A percentile compares a stretch with the other conserved stretches of the same genome.
These are phyloP conservation scores for Hemibagrus guttatus DNA, from an alignment of 2,797 vertebrate genomes.

Conservation along the genomic window DNA sequence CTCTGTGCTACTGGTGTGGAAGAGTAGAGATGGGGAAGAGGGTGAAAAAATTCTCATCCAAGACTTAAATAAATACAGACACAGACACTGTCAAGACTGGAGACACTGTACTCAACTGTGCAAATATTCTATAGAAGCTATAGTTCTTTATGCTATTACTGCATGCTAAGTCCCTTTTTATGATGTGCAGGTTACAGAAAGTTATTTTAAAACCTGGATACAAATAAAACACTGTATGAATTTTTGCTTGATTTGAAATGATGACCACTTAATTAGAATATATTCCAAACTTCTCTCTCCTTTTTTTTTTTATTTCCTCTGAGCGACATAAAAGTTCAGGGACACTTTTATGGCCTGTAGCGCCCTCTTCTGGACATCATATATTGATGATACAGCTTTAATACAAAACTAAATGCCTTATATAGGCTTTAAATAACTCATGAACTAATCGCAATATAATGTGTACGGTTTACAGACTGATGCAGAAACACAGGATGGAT, in stretches of 20 bases:
- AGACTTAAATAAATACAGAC: constrained; percentile 74
- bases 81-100: constrained; percentile 55
- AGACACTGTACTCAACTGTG: constrained; percentile 34
- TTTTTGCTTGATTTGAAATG: constrained; percentile 9
- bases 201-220: neutral
- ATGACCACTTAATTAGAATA: constrained; percentile 21
- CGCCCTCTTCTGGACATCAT: constrained; percentile 45
- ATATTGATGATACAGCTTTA: constrained; percentile 31
- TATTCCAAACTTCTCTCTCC: constrained; percentile 12
- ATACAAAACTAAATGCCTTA: constrained; percentile 46
- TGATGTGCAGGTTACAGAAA: neutral
- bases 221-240: neutral
- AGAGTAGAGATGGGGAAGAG: constrained; percentile 29
- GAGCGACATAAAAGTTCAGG: constrained; percentile 2
- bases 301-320: constrained; percentile 45
- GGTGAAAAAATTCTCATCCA: constrained; percentile 73
- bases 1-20: neutral
- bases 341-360: constrained; percentile 47
- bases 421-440: constrained; percentile 34
- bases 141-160: neutral
- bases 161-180: neutral
- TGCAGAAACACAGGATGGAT: constrained; percentile 32
- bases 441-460: constrained; percentile 32
- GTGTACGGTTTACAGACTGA: constrained; percentile 22
- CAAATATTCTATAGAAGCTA: constrained; percentile 34